phyloP scores from a whole-genome alignment of 2,888 invertebrate species.

The Linnaemya vulpina region DNA sequence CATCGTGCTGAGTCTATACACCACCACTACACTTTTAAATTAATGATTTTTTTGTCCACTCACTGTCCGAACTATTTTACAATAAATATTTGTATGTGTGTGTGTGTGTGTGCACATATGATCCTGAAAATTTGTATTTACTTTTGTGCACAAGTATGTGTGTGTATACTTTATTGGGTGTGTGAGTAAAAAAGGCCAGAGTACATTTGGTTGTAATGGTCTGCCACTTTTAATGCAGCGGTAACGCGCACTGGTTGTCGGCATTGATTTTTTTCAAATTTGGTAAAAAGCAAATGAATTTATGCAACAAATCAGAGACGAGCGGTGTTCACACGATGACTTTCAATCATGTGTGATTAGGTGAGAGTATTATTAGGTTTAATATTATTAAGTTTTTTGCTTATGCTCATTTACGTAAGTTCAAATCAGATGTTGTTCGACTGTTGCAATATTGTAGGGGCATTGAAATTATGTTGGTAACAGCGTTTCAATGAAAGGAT shows the following conservation, averaged over 20 bases:
- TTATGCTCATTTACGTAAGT: too few relatives aligned
- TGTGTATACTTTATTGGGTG: not conserved
- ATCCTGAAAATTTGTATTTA: not conserved
- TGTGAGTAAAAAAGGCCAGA: not conserved
- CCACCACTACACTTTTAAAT: constrained; percentile 31
- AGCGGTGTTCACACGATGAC: not conserved
- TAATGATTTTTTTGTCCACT: constrained; percentile 35
- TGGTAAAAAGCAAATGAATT: not conserved
- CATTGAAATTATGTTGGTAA: too few relatives aligned
- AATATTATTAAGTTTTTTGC: too few relatives aligned
- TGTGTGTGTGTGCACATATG: not conserved
- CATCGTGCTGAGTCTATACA: not conserved
- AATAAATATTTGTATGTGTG: not conserved
- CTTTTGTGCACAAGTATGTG: not conserved
- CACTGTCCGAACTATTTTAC: not conserved
- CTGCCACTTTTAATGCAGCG: constrained; percentile 69
- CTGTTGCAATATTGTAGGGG: too few relatives aligned
- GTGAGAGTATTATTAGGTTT: too few relatives aligned
- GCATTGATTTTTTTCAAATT: constrained; percentile 53
- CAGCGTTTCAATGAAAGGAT: too few relatives aligned
- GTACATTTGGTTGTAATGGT: constrained; percentile 65
- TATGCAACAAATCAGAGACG: not conserved
- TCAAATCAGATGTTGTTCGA: too few relatives aligned
- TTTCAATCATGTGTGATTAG: not conserved
- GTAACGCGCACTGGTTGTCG: constrained; percentile 69